Evolutionary conservation across 2,888 invertebrate genomes (phyloP).

Genomic region (Leptinotarsa rubiginosa): DNA sequence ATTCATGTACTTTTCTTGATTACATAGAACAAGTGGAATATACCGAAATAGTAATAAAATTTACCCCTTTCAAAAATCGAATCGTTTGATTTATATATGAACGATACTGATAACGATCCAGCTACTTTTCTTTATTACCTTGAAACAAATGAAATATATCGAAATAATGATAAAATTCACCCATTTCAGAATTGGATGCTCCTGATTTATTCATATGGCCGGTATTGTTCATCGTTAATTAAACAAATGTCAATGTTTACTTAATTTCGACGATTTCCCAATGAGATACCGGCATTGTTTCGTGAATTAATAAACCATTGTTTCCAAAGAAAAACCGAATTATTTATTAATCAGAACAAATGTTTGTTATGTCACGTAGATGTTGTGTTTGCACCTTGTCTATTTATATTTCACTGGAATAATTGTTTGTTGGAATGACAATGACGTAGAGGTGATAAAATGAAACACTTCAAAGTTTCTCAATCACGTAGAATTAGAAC

Average conservation of each 20-base stretch:
- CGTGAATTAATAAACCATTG: slow-evolving; percentile 6
- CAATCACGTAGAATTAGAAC: no score
- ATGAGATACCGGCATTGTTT: neutral
- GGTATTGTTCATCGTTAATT: neutral
- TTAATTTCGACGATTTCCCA: slow-evolving; percentile 1
- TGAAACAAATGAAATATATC: neutral
- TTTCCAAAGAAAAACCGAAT: neutral
- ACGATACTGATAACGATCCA: no score
- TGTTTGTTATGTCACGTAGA: neutral
- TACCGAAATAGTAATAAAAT: no score
- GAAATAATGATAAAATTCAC: neutral
- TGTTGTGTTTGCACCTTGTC: slow-evolving; percentile 1
- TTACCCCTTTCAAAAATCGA: no score
- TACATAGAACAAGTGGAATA: no score
- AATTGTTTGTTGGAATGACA: neutral
- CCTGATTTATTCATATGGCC: neutral
- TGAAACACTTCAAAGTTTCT: no score
- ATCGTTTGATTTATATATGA: no score
- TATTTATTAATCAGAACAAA: neutral
- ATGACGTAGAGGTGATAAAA: no score
- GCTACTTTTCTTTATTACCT: no score
- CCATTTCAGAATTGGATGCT: neutral
- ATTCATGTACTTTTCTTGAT: no score
- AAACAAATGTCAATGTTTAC: slow-evolving; percentile 2
- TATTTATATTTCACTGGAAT: slow-evolving; percentile 2